phyloP scores from a whole-genome alignment of 2,797 vertebrate genomes.

The Alauda arvensis region DNA sequence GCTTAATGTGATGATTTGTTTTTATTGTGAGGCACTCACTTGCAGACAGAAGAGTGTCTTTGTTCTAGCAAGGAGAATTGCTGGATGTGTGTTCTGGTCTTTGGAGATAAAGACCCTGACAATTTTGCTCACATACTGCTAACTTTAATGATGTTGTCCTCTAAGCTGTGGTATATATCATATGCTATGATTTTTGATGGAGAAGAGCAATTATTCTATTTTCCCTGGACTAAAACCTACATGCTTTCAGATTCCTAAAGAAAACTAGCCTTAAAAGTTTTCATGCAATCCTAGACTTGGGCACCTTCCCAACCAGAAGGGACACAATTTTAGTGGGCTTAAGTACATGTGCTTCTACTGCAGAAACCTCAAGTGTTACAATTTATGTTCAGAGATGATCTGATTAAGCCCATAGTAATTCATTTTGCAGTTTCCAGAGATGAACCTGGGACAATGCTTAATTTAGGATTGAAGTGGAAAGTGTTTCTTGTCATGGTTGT shows the following conservation, averaged over 20 bases:
- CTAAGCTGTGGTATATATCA: neutral
- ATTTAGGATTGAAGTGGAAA: neutral
- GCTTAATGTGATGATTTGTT: neutral
- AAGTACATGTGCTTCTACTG: neutral
- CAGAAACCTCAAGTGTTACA: neutral
- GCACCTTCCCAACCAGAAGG: neutral
- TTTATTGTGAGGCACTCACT: neutral
- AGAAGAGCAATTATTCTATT: neutral
- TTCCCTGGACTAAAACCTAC: neutral
- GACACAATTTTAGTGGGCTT: neutral
- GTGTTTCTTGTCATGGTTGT: neutral
- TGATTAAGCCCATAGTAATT: neutral
- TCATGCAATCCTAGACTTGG: neutral
- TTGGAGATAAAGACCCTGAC: neutral
- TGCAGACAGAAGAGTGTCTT: neutral
- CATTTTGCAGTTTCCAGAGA: neutral
- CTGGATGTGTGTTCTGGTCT: neutral
- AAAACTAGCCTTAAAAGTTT: neutral
- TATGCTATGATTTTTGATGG: neutral
- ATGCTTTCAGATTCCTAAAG: neutral
- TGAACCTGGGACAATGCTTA: neutral
- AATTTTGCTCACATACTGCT: neutral
- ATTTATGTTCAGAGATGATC: neutral
- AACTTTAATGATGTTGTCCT: conserved; percentile 13
- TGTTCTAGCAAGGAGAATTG: neutral